Evolutionary conservation across 2,888 invertebrate species (phyloP).

Genomic region (Pardosa pseudoannulata): DNA sequence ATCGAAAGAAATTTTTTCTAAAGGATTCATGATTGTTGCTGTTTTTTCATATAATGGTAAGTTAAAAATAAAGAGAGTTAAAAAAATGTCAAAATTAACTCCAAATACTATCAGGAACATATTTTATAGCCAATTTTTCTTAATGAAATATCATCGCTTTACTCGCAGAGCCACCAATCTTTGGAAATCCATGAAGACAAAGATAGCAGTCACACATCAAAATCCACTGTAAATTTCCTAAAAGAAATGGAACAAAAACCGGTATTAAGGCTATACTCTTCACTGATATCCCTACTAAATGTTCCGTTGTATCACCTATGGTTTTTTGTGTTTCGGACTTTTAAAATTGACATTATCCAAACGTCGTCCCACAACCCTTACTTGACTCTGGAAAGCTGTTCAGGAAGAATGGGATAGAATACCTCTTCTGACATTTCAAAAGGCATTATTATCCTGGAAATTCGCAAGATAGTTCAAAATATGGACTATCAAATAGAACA

Average conservation of each 20-base stretch:
- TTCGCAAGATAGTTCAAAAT: neutral
- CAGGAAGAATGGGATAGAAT: neutral
- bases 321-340: neutral
- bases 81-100: neutral
- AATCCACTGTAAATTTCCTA: neutral
- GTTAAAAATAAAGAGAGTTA: slow-evolving; percentile 4
- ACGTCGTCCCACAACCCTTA: neutral
- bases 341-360: neutral
- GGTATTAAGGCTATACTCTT: neutral
- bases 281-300: neutral
- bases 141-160: neutral
- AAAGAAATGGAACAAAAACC: neutral
- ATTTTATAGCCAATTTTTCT: neutral
- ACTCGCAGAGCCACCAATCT: neutral
- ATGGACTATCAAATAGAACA: neutral
- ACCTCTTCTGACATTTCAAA: no score
- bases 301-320: neutral
- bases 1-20: slow-evolving; percentile 16
- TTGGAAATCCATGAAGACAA: slow-evolving; percentile 13
- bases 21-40: slow-evolving; percentile 13
- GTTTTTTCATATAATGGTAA: neutral
- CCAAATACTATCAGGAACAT: neutral
- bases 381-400: neutral
- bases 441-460: neutral
- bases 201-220: slow-evolving; percentile 2